Evolutionary conservation across 2,888 invertebrate genomes (phyloP), one percentile per base, ranked within the genome.

Genomic region (Epinotia brunnichana): DNA sequence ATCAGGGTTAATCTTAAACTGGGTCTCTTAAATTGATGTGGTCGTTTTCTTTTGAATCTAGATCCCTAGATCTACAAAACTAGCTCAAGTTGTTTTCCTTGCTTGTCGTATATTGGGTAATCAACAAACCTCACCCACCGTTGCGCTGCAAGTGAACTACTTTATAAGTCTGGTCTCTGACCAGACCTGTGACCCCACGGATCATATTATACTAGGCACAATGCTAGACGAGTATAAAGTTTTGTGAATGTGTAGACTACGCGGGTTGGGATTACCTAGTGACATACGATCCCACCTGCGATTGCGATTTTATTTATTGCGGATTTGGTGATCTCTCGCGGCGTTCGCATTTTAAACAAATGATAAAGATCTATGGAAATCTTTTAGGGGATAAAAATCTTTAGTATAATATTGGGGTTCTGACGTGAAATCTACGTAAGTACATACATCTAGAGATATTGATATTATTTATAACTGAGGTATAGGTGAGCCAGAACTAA

Each of bases 231-330:
- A 35, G 35, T 35, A 9, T 7, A 35, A 35, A 44, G 15, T 44
- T 3, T 53, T 7, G 24, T 57, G n/a, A 24, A 57, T n/a, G 35
- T 17, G n/a, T 24, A 24, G 24, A 57, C n/a, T 57, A 15, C n/a
- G 9, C 57, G n/a, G 21, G n/a, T 29, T 21, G 54, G 48, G 24
- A 17, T 48, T 59, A 59, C 39, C 59, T 17, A 21, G 56, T 67
- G 72, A 72, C 61, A 54, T 60, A 59, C 57, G 70, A 64, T 66
- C 64, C 21, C 29, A 56, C 67, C 67, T 61, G 71, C 71, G 71
- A 71, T 67, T 71, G 66, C 60, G 19, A 71, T 71, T 71, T 66
- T 66, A 66, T 66, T 71, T 67, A 71, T 61, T 60, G 70, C 51
- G 66, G 71, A 53, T 71, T 71, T 41, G 39, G 53, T 51, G 53